Evolutionary conservation across 53 echinoderm and acorn worm genomes (phyloP), one percentile per base, ranked within the genome.

Genomic region (Echinometra lucunter): DNA sequence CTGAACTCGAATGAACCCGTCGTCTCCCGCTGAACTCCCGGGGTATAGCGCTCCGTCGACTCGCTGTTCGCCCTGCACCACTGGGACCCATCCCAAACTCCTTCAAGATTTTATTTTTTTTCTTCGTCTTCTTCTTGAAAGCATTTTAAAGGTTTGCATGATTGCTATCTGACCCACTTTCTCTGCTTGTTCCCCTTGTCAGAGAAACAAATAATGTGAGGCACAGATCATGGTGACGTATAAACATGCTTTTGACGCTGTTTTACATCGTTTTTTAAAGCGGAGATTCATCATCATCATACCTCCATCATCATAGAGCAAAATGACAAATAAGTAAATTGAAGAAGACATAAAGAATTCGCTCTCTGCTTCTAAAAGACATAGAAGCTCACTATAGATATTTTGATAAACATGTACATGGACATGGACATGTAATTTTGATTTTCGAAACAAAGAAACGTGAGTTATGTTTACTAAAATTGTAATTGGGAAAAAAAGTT

Each of bases 131-230:
- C 57, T 53, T 57, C 38, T 89, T 89, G 89, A 89, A 56, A 92
- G 80, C 38, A 80, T 92, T 49, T 92, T 74, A 92, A 89, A 78
- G 80, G 80, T 92, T 92, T 92, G 80, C 30, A 57, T 92, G 93
- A 92, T 92, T 47, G 34, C 58, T 80, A 92, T 92, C 93, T 92
- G 93, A 92, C 93, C 93, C 80, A 92, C 78, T 92, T 92, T 92
- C 80, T 55, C 8, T 92, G 93, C 44, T 37, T 78, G 78, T 78
- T 60, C 47, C 78, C 45, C 69, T 70, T 55, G 93, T 55, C 75
- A 47, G 40, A 92, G 93, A 92, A 28, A 80, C 30, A 92, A 92
- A 57, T 78, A 92, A 80, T 92, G 35, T 32, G 80, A 34, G 28
- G 30, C 32, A 55, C 18, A 56, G 18, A 47, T n/a, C 75, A 37